Evolutionary conservation across 2,113 vertebrate species (phyloP).

Genomic region (Zootoca vivipara): DNA sequence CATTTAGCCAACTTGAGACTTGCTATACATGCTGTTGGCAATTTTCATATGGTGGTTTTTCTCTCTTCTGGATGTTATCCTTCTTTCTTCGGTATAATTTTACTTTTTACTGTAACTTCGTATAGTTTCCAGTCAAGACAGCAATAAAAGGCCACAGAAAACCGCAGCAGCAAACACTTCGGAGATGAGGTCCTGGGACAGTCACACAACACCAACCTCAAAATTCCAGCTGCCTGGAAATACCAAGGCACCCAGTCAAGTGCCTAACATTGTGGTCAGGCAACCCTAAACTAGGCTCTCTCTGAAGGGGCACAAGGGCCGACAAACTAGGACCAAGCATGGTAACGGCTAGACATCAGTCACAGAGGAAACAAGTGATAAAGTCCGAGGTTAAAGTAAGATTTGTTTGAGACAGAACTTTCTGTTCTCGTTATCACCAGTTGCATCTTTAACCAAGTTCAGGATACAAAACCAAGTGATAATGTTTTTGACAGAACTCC

Average conservation of each 20-base stretch:
- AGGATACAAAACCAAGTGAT: not conserved
- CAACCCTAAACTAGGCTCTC: not conserved
- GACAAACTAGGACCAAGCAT: not conserved
- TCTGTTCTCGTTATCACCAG: not conserved
- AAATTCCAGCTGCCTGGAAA: conserved; percentile 28
- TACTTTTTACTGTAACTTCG: too few relatives aligned
- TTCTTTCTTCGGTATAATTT: not conserved
- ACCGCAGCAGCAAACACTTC: conserved; percentile 19
- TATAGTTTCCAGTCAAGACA: conserved; percentile 41
- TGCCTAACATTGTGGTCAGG: not conserved
- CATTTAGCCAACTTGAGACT: not conserved
- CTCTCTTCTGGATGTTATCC: conserved; percentile 13
- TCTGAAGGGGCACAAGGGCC: not conserved
- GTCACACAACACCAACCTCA: not conserved
- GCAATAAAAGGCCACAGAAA: conserved; percentile 37
- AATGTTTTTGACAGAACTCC: not conserved
- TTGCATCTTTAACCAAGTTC: not conserved
- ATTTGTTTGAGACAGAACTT: not conserved
- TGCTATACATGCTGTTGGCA: not conserved
- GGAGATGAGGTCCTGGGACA: not conserved
- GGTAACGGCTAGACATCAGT: not conserved
- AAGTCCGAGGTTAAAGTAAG: not conserved
- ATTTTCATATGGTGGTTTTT: not conserved
- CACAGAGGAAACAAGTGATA: conserved; percentile 1
- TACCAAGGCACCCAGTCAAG: not conserved